Base-by-base conservation (phyloP, 2,797 vertebrate genomes). In the Urocyon cinereoargenteus region DNA sequence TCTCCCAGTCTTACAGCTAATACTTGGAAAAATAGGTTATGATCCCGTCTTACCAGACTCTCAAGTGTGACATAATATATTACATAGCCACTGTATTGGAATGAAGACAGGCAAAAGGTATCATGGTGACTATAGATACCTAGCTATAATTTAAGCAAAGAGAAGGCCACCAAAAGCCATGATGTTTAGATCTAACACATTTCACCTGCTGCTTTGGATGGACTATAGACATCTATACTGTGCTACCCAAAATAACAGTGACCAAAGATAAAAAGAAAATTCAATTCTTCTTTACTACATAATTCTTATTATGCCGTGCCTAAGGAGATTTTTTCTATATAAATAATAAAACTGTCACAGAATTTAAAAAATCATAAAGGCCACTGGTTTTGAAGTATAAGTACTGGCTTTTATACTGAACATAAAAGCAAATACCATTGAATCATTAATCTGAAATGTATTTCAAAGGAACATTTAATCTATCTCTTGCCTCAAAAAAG, bases 361-460 rank as follows among this genome's bases (percentile, higher is more conserved):
- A 95, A 77, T 92, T 85, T 51, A 36, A 87, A 75, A 96, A 90
- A 72, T 77, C 64, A 91, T 88, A 94, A 91, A 97, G 53, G 79
- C 12, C 59, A 77, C 31, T 75, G 14, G 40, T 92, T 96, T 95
- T 85, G 57, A 97, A 95, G 24, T 66, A 81, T 91, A 98, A 95
- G 79, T 70, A 79, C 55, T 59, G 68, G 89, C 36, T 95, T 97
- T 92, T 94, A 88, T 92, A 73, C n/a, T 94, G 57, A 95, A 97
- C 81, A 94, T 90, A 90, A 97, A 90, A 95, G 72, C 59, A 96
- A 94, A 36, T 90, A 83, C 16, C 51, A 85, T 72, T 92, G 66
- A 94, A 64, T 90, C 75, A 92, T 96, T 97, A 97, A 94, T 92
- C 73, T 96, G 26, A 94, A 97, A 95, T 68, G 13, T 87, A 88